Base-by-base conservation (phyloP, 2,888 invertebrate genomes). In the Lumbricus terrestris region DNA sequence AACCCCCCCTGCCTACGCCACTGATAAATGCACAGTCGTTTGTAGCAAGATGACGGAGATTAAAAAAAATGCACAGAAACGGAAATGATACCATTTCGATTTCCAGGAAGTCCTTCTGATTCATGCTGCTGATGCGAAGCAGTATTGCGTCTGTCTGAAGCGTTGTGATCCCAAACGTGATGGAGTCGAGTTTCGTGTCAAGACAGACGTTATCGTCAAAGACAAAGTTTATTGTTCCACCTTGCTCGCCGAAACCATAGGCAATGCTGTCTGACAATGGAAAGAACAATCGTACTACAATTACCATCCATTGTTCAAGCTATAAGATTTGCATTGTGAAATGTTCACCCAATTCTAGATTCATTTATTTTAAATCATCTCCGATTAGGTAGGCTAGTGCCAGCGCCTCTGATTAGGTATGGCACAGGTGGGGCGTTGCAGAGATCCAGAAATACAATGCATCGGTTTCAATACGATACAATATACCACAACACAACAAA, bases 231-330 rank as follows among this genome's bases (percentile, higher is more conserved):
- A 89, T 89, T 54, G 82, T 89, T 34, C 89, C 89, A 42, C 89
- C 89, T 42, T 23, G 89, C 54, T 89, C 54, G 33, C 82, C 89
- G 23, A 89, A 89, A 69, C 82, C 42, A 42, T 89, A 89, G 47
- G 89, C 89, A 42, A 89, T 89, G 89, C 89, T 89, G 37, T 89
- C 89, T 89, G 89, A 33, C 54, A 89, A 54, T 2, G 11, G 85
- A 5, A 34, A 85, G 35, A 85, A 29, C n/a, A 8, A 16, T 16
- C 16, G 5, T 69, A n/a, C n/a, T 69, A 11, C 23, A 47, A 47
- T 47, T 47, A 47, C 47, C 47, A 23, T 20, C 47, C 47, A 23
- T n/a, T n/a, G 23, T 47, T 47, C 13, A 18, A 47, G 3, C 2
- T 18, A 47, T 18, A 18, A 18, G 16, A 47, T 5, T 13, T 47